Evolutionary conservation across 2,797 vertebrate genomes (phyloP), one percentile per base, ranked within the genome.

Genomic region (Pampus argenteus): DNA sequence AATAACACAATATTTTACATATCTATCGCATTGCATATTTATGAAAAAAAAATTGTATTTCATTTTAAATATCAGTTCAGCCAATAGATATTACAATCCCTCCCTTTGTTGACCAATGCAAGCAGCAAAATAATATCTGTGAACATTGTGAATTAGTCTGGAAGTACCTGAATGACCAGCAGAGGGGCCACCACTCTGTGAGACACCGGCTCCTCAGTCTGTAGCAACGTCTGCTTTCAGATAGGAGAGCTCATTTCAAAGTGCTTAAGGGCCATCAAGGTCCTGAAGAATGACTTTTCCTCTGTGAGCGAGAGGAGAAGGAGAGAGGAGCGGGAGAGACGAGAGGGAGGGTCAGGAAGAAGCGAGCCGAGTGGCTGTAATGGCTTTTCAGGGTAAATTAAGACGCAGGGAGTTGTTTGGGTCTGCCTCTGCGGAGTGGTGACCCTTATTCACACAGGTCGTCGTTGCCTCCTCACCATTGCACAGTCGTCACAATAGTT

Each of bases 331-430:
- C 28, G 26, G 49, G 8, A 15, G 59, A 68, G 52, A 7, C 10
- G 6, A 51, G 49, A 44, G 57, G 69, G 28, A 66, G 78, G 91
- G 84, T 86, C 74, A 66, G 62, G 81, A 84, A 88, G 85, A 83
- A 79, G 79, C 73, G 40, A 60, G 74, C 72, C 9, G 61, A 89
- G 85, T 83, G 80, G 82, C 83, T 74, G 85, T 91, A 91, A 93
- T 92, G 86, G 84, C 86, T 92, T 92, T 90, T 89, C 82, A 76
- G 82, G 83, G 78, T 91, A 90, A 92, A 93, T 93, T 86, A 94
- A 92, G 91, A 94, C 76, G 44, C 74, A 49, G 83, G 59, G 82
- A 81, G 75, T 79, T 87, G 88, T 90, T 91, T 86, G 85, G 91
- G 66, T 86, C 83, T 75, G 85, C 75, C 75, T 87, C 81, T 71